These are phyloP conservation scores for Cheilosia impressa DNA, from an alignment of 2,888 invertebrate species.

Conservation along the genomic window DNA sequence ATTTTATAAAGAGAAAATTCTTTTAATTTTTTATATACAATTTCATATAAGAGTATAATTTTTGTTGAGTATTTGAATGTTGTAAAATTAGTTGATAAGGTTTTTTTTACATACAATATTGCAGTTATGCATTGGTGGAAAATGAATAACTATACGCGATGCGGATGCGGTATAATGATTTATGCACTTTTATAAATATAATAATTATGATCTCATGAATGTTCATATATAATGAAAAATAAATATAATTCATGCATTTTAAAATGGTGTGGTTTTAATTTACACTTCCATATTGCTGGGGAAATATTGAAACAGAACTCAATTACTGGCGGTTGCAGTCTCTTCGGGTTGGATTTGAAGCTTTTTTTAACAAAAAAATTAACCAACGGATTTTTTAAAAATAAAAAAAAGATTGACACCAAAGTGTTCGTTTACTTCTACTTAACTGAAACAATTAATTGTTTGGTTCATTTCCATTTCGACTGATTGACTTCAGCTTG, in stretches of 20 bases:
- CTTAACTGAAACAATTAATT: too few species aligned
- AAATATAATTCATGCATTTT: conserved; percentile 76
- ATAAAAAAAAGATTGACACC: too few species aligned
- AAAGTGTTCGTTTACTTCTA: too few species aligned
- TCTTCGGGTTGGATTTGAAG: too few species aligned
- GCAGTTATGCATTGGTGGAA: conserved; percentile 53
- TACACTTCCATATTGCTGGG: neutral
- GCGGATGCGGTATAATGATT: conserved; percentile 54
- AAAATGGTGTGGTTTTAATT: conserved; percentile 37
- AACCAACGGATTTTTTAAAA: too few species aligned
- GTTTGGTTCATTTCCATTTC: too few species aligned
- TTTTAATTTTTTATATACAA: conserved; percentile 53
- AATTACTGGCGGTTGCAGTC: too few species aligned
- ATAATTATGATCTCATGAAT: conserved; percentile 83
- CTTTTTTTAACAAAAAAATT: too few species aligned
- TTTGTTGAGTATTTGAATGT: conserved; percentile 75
- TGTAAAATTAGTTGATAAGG: conserved; percentile 66
- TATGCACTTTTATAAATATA: conserved; percentile 74
- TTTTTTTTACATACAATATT: conserved; percentile 51
- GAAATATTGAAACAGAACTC: too few species aligned
- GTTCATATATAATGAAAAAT: conserved; percentile 80
- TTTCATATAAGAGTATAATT: conserved; percentile 66
- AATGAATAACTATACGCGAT: conserved; percentile 24
- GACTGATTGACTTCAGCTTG: too few species aligned
- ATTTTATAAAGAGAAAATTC: conserved; percentile 54